Evolutionary conservation across 2,888 invertebrate genomes (phyloP).

Genomic region (Melinaea menophilus): DNA sequence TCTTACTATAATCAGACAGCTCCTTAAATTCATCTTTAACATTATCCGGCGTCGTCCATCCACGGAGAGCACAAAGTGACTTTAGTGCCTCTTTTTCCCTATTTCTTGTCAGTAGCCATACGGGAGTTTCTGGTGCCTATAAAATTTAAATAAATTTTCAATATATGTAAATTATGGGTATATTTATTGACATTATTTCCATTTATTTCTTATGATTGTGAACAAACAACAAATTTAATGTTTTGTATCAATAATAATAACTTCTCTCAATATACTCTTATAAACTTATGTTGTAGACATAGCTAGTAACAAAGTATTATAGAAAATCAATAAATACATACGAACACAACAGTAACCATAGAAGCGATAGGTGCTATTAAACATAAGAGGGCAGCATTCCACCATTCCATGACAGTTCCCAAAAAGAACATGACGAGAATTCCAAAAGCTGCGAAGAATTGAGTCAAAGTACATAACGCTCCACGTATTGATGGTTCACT

Average conservation of each 20-base stretch:
- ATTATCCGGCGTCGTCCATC: conserved; percentile 70
- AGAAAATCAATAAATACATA: conserved; percentile 40
- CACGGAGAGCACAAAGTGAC: conserved; percentile 74
- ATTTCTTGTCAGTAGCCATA: conserved; percentile 74
- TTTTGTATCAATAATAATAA: too few species aligned
- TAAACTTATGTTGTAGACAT: too few species aligned
- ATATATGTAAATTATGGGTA: too few species aligned
- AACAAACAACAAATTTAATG: too few species aligned
- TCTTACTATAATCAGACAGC: conserved; percentile 59
- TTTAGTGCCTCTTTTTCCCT: conserved; percentile 70
- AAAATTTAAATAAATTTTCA: too few species aligned
- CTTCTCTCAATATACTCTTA: too few species aligned
- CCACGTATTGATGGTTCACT: conserved; percentile 76
- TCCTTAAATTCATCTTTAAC: conserved; percentile 69
- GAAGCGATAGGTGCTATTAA: conserved; percentile 68
- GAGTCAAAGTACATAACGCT: conserved; percentile 68
- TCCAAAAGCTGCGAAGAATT: conserved; percentile 66
- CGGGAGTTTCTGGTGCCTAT: conserved; percentile 77
- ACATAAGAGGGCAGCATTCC: conserved; percentile 68
- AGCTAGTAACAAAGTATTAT: neutral
- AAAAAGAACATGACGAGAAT: conserved; percentile 70
- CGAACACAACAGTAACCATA: conserved; percentile 68
- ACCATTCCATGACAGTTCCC: conserved; percentile 72
- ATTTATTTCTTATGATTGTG: too few species aligned
- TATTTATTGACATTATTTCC: too few species aligned